A percentile compares a stretch with the other conserved stretches of the same genome.
Conservation (phyloP, 2,797 vertebrate genomes). For the Alcedo quadribrachys region DNA sequence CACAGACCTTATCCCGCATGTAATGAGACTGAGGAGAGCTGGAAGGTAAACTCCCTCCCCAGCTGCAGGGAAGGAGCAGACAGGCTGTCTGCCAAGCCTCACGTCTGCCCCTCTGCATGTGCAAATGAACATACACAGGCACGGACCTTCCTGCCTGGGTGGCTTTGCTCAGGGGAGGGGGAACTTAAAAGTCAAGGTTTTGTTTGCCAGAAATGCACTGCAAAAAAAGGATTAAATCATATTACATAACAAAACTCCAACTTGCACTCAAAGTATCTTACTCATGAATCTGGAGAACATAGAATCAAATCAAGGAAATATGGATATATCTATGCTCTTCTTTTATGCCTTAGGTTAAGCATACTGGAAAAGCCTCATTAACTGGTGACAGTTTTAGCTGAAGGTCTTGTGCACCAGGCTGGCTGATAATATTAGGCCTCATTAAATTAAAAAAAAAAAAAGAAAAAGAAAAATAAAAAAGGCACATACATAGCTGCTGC, state of each 20-base stretch:
- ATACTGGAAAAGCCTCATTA: conserved; percentile 51
- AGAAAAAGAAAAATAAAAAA: not conserved
- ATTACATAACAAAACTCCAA: not conserved
- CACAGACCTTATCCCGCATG: conserved; percentile 74
- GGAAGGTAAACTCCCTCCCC: conserved; percentile 36
- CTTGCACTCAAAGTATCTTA: not conserved
- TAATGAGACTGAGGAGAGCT: conserved; percentile 75
- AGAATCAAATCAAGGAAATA: not conserved
- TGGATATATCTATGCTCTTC: not conserved
- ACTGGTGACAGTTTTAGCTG: conserved; percentile 20
- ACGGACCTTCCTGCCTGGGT: not conserved
- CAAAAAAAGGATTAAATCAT: not conserved
- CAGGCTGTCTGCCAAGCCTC: conserved; percentile 38
- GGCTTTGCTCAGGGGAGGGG: not conserved
- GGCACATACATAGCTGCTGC: conserved; percentile 6
- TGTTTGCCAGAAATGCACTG: not conserved
- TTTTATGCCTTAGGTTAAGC: conserved; percentile 21
- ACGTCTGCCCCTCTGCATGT: accelerated
- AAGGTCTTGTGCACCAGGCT: not conserved
- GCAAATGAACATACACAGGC: not conserved
- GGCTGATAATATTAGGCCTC: conserved; percentile 47
- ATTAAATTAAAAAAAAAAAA: conserved; percentile 30
- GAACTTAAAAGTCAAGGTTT: not conserved
- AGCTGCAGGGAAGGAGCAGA: not conserved
- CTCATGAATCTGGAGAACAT: not conserved